Evolutionary conservation across 2,113 vertebrate genomes (phyloP).

Genomic region (Cebidichthys violaceus): DNA sequence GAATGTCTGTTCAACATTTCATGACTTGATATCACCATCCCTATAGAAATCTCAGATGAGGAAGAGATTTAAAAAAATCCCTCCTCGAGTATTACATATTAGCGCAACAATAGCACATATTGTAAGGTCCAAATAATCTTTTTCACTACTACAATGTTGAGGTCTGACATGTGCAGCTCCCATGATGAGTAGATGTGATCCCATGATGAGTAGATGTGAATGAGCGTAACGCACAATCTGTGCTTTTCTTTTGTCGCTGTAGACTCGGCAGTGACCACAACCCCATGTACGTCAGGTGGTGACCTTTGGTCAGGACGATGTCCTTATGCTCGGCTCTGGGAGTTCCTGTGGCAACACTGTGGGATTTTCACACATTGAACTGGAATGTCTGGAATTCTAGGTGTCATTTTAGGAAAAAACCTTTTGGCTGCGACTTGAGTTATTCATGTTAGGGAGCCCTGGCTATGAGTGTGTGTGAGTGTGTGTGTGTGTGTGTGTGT

Average conservation of each 20-base stretch:
- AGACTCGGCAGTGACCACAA: slow-evolving; percentile 50
- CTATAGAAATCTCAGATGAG: neutral
- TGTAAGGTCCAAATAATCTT: no score
- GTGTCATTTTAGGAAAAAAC: slow-evolving; percentile 69
- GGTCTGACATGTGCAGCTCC: slow-evolving; percentile 5
- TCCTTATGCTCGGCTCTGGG: slow-evolving; percentile 48
- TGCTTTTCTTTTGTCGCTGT: slow-evolving; percentile 37
- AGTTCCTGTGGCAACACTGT: slow-evolving; percentile 75
- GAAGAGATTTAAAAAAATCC: neutral
- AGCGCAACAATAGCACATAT: no score
- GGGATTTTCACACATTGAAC: slow-evolving; percentile 78
- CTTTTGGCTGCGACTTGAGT: slow-evolving; percentile 37
- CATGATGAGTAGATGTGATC: slow-evolving; percentile 44
- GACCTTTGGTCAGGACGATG: slow-evolving; percentile 67
- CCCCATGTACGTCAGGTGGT: slow-evolving; percentile 72
- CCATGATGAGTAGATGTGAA: slow-evolving; percentile 44
- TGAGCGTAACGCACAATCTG: neutral
- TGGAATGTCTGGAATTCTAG: slow-evolving; percentile 80
- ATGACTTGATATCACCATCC: neutral
- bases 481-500: neutral
- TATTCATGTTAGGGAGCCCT: slow-evolving; percentile 27
- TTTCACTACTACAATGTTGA: no score
- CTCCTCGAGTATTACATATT: neutral
- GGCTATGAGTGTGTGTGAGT: slow-evolving; percentile 1
- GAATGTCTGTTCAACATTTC: neutral